Base-by-base conservation (phyloP, 2,113 vertebrate genomes). In the Siniperca knerii region DNA sequence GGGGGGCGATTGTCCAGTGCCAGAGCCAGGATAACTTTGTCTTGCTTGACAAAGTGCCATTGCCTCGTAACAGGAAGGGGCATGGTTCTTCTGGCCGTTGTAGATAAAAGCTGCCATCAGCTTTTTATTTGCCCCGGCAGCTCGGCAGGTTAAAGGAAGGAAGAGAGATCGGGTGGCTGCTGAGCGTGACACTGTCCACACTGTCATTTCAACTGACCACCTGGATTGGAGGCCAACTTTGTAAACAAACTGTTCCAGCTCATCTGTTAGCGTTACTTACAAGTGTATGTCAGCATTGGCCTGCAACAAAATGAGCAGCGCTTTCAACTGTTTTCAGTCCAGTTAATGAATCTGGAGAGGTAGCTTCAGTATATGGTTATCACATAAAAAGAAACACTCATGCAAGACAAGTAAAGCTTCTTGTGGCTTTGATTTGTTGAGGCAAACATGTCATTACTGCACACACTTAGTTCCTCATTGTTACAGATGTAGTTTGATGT, bases 31-130 rank as follows among this genome's bases (percentile, higher is more conserved):
- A 75, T 68, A 89, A 90, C 66, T 86, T 89, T 88, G 77, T 81
- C 84, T 84, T 88, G 88, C 85, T 92, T 83, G 94, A 96, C 77
- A 92, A 88, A 92, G 87, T 95, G 90, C 92, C 90, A 87, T 79
- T 83, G 85, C 83, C 91, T 94, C 70, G 84, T 73, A 93, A 87
- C 52, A 79, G 84, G 71, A 90, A 92, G 74, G 93, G 75, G 85
- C 64, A 77, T 29, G 71, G 68, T 90, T 87, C 61, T 92, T 83
- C 89, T 93, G 90, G 92, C 83, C 64, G 80, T 88, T 62, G 78
- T 88, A 89, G 95, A 95, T 92, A 91, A 94, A 92, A 82, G 87
- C 57, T 67, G 80, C 74, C 87, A 81, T 75, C 82, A 75, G 29
- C 29, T 29, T 29, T 29, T 29, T 29, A 29, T 29, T 29, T 29